Base-by-base conservation (phyloP, 2,888 invertebrate species). In the Caenorhabditis panamensis region DNA sequence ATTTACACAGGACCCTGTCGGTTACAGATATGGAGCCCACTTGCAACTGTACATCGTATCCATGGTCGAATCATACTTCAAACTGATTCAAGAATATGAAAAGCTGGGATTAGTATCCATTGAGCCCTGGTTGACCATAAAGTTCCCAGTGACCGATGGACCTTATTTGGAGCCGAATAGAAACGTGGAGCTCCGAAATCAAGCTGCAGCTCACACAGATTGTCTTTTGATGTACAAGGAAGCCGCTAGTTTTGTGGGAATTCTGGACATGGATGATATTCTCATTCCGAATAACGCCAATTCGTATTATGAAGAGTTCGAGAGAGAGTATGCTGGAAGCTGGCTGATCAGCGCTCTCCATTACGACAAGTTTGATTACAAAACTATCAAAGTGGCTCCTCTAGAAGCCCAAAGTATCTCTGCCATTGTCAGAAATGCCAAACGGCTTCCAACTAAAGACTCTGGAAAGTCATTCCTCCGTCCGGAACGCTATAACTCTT, bases 141-240 rank as follows among this genome's bases (percentile, higher is more conserved):
- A 77, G 47, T 68, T 84, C 51, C 66, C 58, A 0, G 66, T 56
- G 4, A 71, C 80, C n/a, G 51, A 64, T 22, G 75, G 69, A 13
- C 75, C 79, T 0, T 77, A 77, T 44, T 67, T 85, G 66, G 79
- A 85, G 41, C 85, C 85, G 16, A 85, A 85, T 63, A 20, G 79
- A 28, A 81, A 82, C 61, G 73, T 84, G 41, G 85, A 85, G 41
- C 62, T 85, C 18, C 41, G 85, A 58, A 84, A 79, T 59, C 85
- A 84, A 54, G 83, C 83, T 2, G 83, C 83, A 1, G 82, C 83
- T 3, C 83, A 84, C 59, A 82, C 83, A 0, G 85, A 85, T 53
- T 85, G 85, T 63, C 58, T 85, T n/a, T 71, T 85, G 9, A 80
- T 80, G 61, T 84, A 85, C 53, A 84, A 85, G 69, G 80, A 85